Evolutionary conservation across 2,888 invertebrate genomes (phyloP), one percentile per base, ranked within the genome.

Genomic region (Erannis defoliaria): DNA sequence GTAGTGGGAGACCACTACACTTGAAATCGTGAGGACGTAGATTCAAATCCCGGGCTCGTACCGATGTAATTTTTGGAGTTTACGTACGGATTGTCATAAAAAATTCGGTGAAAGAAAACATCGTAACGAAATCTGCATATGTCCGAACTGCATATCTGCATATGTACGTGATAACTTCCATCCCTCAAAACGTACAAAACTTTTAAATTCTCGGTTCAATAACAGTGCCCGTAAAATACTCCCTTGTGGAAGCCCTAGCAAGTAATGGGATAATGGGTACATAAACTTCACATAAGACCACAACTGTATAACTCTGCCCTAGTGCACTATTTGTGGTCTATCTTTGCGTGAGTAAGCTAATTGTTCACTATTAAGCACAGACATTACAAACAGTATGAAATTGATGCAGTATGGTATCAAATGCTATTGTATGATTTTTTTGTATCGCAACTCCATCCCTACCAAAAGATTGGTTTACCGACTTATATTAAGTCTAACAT

Each of bases 121-220:
- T n/a, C n/a, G n/a, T n/a, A n/a, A n/a, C n/a, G n/a, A n/a, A n/a
- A n/a, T n/a, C n/a, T n/a, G n/a, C n/a, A n/a, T n/a, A n/a, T n/a
- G n/a, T n/a, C n/a, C n/a, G n/a, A n/a, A n/a, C n/a, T n/a, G n/a
- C n/a, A n/a, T n/a, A n/a, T n/a, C n/a, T n/a, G n/a, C n/a, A 26
- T 26, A 4, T 4, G 5, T 26, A 26, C 4, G 5, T 8, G 26
- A n/a, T 26, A 26, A 4, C 5, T 23, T 4, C 23, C 23, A 23
- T 8, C 14, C 1, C 16, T 16, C 14, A 14, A 37, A 16, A 37
- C 14, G 10, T 4, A 56, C n/a, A 46, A 46, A 29, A n/a, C 8
- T 66, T 71, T 71, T 64, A 67, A 67, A 70, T 70, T 71, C 62
- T 64, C 55, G 60, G 70, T 70, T 66, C 66, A 70, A 74, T 75